A percentile compares a stretch with the other conserved stretches of the same genome.
These are phyloP conservation scores for Chaetorhynchus papuensis DNA, from an alignment of 2,113 vertebrate genomes.

Conservation along the genomic window DNA sequence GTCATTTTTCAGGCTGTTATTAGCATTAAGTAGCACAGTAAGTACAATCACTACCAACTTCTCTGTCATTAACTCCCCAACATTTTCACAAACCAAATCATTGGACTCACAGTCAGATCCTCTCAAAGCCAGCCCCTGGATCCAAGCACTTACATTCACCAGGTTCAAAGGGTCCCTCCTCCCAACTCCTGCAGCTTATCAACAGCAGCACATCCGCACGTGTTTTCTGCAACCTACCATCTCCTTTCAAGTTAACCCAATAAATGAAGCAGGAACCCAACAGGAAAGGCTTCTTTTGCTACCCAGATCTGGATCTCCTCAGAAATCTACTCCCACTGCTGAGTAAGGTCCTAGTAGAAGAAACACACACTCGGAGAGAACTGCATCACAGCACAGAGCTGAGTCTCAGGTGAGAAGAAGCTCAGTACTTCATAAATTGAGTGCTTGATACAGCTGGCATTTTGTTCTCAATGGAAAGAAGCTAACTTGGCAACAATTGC, in stretches of 20 bases:
- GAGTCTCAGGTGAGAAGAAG: background rate
- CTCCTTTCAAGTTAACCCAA: background rate
- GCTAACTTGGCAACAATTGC: background rate
- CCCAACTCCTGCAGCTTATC: background rate
- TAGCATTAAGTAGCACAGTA: background rate
- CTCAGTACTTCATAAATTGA: background rate
- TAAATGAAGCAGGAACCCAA: background rate
- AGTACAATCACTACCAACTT: background rate
- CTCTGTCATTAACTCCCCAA: background rate
- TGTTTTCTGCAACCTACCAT: background rate
- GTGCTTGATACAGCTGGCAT: background rate
- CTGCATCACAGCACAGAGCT: background rate
- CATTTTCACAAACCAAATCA: background rate
- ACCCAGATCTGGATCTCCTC: background rate
- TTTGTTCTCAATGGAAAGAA: background rate
- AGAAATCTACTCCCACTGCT: background rate
- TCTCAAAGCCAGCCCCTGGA: background rate
- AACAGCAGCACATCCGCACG: background rate
- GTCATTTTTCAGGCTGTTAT: background rate
- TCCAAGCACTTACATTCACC: background rate
- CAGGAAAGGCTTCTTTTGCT: background rate
- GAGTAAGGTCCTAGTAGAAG: background rate
- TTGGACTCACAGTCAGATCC: background rate
- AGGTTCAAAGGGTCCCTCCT: background rate
- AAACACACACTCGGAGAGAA: background rate